Evolutionary conservation across 2,888 invertebrate genomes (phyloP).

Genomic region (Glaucopsyche alexis): DNA sequence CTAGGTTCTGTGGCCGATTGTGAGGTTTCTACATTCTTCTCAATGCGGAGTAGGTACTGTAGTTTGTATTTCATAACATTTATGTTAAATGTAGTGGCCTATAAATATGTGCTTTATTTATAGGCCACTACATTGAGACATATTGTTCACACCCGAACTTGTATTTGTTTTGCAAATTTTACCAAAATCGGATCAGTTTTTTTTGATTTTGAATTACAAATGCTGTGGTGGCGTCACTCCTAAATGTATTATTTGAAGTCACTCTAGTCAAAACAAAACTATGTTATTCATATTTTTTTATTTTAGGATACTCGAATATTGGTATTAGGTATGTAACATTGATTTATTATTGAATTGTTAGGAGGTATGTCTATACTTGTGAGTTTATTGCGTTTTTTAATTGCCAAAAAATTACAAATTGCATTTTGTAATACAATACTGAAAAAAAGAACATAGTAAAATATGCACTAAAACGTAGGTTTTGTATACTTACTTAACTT

Average conservation of each 20-base stretch:
- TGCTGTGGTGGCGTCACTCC: neutral
- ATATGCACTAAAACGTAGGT: no score
- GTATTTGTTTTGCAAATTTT: constrained; percentile 22
- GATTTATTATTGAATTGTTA: no score
- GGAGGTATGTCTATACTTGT: no score
- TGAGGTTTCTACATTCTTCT: neutral
- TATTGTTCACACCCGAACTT: neutral
- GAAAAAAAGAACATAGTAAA: no score
- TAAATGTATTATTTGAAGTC: neutral
- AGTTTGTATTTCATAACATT: neutral
- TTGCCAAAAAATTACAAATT: no score
- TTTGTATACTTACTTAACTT: no score
- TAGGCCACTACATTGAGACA: constrained; percentile 25
- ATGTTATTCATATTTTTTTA: neutral
- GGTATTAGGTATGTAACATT: no score
- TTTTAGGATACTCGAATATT: neutral
- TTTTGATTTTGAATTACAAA: constrained; percentile 23
- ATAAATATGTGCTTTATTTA: neutral
- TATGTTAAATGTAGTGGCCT: neutral
- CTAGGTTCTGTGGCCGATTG: no score
- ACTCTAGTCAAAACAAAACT: neutral
- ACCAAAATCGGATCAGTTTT: neutral
- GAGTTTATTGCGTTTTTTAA: no score
- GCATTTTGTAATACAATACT: no score
- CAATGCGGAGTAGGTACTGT: no score